Base-by-base conservation (phyloP, 2,888 invertebrate species). In the Monoplex corrugatus region DNA sequence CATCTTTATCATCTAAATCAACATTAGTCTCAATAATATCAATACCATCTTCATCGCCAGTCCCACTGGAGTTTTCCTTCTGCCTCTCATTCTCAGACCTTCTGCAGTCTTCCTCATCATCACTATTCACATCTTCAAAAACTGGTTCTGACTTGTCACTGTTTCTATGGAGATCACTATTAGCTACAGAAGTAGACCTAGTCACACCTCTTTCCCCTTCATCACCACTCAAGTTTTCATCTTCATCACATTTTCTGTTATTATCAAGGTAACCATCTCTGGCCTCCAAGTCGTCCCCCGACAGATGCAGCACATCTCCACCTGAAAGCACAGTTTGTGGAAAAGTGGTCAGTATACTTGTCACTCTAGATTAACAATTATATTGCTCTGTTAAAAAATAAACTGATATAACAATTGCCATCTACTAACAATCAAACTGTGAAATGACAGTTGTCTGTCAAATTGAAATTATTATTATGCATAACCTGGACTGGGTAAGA, bases 221-320 rank as follows among this genome's bases (percentile, higher is more conserved):
- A 32, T 40, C 38, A 13, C 35, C 75, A 75, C 19, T 35, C 1
- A 19, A 75, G 5, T 13, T 38, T 10, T 75, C 40, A 32, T 2
- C 78, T 28, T 23, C 43, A 38, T 23, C 45, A 16, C 23, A 38
- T 19, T 23, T 19, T 23, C 45, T 84, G 38, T n/a, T 68, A 6
- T n/a, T 45, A n/a, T 38, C 38, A 1, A 0, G 19, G 57, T 57
- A 50, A 50, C 38, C 84, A 5, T 84, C 84, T 35, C 28, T 6
- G 13, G 6, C n/a, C 68, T 86, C 86, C 32, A 86, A n/a, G n/a
- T 86, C 86, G n/a, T 86, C 86, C 40, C 68, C 68, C 40, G 86
- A 86, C 28, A 68, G 86, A 28, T 86, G 86, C 35, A 68, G 86
- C 28, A 86, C 43, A 32, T 68, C 43, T 23, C 43, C 86, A 38